Base-by-base conservation (phyloP, 1,140 invertebrate genomes). In the Mya arenaria region DNA sequence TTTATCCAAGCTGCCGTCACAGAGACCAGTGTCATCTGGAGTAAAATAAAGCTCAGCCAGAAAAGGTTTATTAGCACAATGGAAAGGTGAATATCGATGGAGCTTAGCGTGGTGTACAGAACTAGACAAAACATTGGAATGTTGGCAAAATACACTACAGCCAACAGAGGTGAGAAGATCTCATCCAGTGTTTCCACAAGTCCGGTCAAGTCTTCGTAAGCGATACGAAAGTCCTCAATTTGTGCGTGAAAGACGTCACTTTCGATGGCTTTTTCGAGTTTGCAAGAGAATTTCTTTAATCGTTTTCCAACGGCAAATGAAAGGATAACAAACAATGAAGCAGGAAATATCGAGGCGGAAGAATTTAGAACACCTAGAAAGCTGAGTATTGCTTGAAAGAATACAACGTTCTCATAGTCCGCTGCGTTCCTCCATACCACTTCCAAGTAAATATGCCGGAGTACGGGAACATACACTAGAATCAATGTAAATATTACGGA, bases 111-210 rank as follows among this genome's bases (percentile, higher is more conserved):
- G 3, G 65, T 68, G 34, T 36, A 68, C 30, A 68, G 23, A 1
- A 39, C 36, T 17, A 68, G 28, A 68, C 65, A 68, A 39, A 68
- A 68, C 65, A 68, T 68, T 13, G 65, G 65, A 37, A 68, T 68
- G 34, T 68, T 68, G 13, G 65, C 65, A 19, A n/a, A 17, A 39
- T 36, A 68, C 19, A 37, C 36, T n/a, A 19, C 65, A 32, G 65
- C 65, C 30, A 68, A n/a, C 19, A 68, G 19, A 10, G 65, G 65
- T 19, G 36, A 15, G n/a, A 36, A 68, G 25, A 68, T 68, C 15
- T 37, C 28, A 28, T 68, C 36, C 3, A 68, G 65, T 19, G 25
- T 68, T 17, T 32, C n/a, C 3, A 68, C 36, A 17, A 68, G 25
- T 15, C 15, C 15, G 32, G 28, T 36, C 17, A 68, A 25, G 30